Percentiles rank a stretch among this genome's conserved stretches.
phyloP scores from a whole-genome alignment of 2,113 vertebrate species.

The Gopherus evgoodei region DNA sequence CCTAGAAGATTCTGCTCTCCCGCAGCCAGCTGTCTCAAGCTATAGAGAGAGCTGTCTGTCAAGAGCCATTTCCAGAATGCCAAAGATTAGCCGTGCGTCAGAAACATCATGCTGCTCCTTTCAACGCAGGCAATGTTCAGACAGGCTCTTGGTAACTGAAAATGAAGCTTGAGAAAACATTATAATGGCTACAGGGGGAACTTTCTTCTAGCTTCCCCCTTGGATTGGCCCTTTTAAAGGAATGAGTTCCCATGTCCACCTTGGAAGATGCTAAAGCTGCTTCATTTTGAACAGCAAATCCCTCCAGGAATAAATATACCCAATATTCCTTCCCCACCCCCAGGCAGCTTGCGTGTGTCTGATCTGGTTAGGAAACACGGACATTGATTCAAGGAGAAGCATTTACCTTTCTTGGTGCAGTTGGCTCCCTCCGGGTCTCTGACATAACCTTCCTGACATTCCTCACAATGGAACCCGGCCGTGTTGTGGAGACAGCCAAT shows the following conservation, averaged over 20 bases:
- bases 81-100: background rate
- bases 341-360: background rate
- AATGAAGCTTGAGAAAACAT: background rate
- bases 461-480: conserved; percentile 84
- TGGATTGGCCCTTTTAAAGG: background rate
- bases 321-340: background rate
- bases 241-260: background rate
- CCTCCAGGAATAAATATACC: background rate
- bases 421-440: conserved; percentile 79
- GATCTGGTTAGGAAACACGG: fast-evolving
- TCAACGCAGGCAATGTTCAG: background rate
- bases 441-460: conserved; percentile 84
- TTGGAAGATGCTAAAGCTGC: background rate
- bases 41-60: conserved; percentile 24
- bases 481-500: conserved; percentile 88
- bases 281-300: background rate
- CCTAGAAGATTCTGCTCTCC: background rate
- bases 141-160: background rate
- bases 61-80: conserved; percentile 34
- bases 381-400: fast-evolving
- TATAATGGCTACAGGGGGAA: background rate
- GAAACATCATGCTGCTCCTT: background rate
- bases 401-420: conserved; percentile 88
- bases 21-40: background rate
- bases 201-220: background rate